Evolutionary conservation across 2,797 vertebrate genomes (phyloP), one percentile per base, ranked within the genome.

Genomic region (Potorous gilbertii): DNA sequence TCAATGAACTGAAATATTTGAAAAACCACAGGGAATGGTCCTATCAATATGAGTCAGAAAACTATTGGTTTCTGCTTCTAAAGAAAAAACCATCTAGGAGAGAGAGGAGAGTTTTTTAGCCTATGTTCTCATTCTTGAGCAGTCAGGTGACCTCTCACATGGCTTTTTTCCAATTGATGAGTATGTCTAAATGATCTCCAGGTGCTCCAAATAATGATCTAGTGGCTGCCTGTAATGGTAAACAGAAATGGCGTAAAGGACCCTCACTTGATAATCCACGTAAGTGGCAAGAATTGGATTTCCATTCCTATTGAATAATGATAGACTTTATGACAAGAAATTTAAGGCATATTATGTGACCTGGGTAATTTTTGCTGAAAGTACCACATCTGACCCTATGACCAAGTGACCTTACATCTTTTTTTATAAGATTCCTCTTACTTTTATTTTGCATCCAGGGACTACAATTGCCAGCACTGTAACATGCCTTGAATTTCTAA

Each of bases 321-420:
- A 98, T 97, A 81, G 97, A 97, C 98, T 98, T 97, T 98, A 97
- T 98, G 97, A 97, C 97, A 98, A 96, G 28, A 97, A 97, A 97
- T 97, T 96, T 97, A 98, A 98, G 91, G 95, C 95, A 90, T 94
- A 6, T 91, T 96, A 93, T 24, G 92, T 97, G 97, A 93, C 97
- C 96, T 18, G 74, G 94, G 96, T 96, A 93, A 94, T 57, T 97
- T 98, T 98, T 96, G 91, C 87, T 97, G 97, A 95, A 96, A 97
- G 96, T 97, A 95, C 95, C 97, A 92, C 96, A 96, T 95, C 95
- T 96, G 62, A 95, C 94, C 96, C 96, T 94, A 90, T 24, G 94
- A 95, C 93, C 96, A 95, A 93, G 90, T 66, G 92, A 56, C n/a
- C 94, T 14, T 96, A 34, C 11, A 0, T 74, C 92, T 94, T 90